Evolutionary conservation across 2,113 vertebrate genomes (phyloP), one percentile per base, ranked within the genome.

Genomic region (Piaya cayana): DNA sequence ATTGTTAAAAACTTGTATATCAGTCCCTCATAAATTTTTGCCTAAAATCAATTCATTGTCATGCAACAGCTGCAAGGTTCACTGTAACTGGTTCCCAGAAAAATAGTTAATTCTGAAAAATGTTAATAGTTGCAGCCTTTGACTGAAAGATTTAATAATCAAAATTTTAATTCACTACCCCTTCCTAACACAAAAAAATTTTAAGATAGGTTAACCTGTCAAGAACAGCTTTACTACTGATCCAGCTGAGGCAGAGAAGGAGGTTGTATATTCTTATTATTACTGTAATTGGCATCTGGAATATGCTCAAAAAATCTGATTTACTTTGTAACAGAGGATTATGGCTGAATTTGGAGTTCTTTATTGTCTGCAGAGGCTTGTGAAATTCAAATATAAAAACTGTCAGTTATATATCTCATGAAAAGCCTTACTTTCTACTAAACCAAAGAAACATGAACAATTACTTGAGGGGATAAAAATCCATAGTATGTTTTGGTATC

Each of bases 351-450:
- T 92, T 95, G 82, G 93, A 96, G 82, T 95, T 97, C 83, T 97
- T 96, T 97, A 96, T 95, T 95, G 96, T 96, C 97, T 94, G 72
- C 85, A 96, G 96, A 97, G 81, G 85, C 92, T 98, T 97, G 92
- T 95, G 95, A 98, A 98, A 98, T 98, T 97, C 96, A 98, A 97
- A 98, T 97, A 96, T 78, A 97, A 97, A 97, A 98, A 95, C 95
- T 96, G 95, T 96, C 97, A 97, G 93, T 96, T 96, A 97, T 97
- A 97, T 90, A 97, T 97, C 97, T 97, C 70, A 75, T 95, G 93
- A 97, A 97, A 97, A 97, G 74, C 83, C 17, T n/a, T 96, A 96
- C 95, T 90, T 97, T 96, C 92, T 78, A 94, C 68, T 97, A 98
- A 98, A 97, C 95, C 96, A 93, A 96, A 95, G 88, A 93, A 98